Conservation (phyloP, 2,113 vertebrate species). For the Meles meles region DNA sequence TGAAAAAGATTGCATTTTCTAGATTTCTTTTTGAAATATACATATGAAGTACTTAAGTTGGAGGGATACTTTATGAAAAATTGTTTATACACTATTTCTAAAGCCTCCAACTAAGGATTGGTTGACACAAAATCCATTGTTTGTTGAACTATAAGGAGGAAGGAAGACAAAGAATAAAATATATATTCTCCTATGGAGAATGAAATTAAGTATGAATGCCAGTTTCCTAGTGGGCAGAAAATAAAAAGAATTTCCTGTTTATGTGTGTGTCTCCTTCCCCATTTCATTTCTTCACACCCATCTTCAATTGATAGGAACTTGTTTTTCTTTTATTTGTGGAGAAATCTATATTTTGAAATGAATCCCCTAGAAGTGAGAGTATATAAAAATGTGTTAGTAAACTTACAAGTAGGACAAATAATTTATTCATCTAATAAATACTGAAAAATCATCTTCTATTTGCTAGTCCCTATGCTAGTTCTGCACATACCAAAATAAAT, state of each 20-base stretch:
- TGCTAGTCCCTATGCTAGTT: background rate
- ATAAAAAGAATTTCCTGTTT: background rate
- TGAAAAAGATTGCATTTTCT: background rate
- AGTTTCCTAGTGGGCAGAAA: background rate
- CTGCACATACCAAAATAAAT: background rate
- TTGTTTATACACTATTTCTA: background rate
- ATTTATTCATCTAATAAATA: background rate
- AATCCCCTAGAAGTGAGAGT: background rate
- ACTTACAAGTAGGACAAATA: background rate
- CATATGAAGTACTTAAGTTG: background rate
- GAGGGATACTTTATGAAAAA: background rate
- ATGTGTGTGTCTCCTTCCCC: background rate
- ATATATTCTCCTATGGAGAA: background rate
- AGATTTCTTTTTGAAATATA: background rate
- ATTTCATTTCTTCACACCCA: background rate
- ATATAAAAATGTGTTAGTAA: background rate
- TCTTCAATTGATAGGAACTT: background rate
- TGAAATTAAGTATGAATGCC: background rate
- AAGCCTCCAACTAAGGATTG: background rate
- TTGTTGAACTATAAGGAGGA: background rate
- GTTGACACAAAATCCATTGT: conserved; percentile 19
- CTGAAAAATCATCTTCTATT: background rate
- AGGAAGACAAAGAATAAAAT: background rate
- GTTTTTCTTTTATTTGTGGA: background rate
- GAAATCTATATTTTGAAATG: background rate